These are phyloP conservation scores for Rhincodon typus DNA, from an alignment of 2,797 vertebrate species.

Conservation along the genomic window DNA sequence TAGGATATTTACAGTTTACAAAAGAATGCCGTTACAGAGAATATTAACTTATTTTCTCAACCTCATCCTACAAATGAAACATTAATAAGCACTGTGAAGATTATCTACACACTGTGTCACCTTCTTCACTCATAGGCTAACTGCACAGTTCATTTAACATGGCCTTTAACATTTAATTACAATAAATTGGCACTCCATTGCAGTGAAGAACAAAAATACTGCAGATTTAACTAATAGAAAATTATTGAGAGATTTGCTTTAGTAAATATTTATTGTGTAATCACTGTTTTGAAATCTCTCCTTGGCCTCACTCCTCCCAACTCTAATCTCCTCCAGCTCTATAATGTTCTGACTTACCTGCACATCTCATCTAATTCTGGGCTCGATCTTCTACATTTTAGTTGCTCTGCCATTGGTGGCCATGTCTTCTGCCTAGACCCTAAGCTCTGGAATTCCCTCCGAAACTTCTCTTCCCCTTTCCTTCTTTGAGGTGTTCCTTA, in stretches of 20 bases:
- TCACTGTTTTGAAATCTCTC: not conserved
- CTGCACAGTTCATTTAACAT: not conserved
- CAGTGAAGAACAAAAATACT: not conserved
- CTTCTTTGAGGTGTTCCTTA: not conserved
- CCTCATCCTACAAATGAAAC: not conserved
- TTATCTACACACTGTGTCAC: not conserved
- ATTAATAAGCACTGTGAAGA: not conserved
- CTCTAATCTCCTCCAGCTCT: not conserved
- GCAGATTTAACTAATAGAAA: not conserved
- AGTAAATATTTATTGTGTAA: not conserved
- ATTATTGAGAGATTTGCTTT: not conserved
- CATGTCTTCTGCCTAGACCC: not conserved
- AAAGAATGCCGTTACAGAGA: not conserved
- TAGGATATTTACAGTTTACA: not conserved
- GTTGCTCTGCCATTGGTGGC: not conserved
- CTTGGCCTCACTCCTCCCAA: not conserved
- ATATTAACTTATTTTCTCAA: constrained; percentile 8
- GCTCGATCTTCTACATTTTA: not conserved
- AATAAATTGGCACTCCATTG: not conserved
- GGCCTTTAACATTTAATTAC: not conserved
- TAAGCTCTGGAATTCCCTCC: not conserved
- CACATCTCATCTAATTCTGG: not conserved
- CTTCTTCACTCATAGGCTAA: not conserved
- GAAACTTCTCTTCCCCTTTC: not conserved
- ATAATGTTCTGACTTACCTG: not conserved